Base-by-base conservation (phyloP, 2,888 invertebrate genomes). In the Eledone cirrhosa region DNA sequence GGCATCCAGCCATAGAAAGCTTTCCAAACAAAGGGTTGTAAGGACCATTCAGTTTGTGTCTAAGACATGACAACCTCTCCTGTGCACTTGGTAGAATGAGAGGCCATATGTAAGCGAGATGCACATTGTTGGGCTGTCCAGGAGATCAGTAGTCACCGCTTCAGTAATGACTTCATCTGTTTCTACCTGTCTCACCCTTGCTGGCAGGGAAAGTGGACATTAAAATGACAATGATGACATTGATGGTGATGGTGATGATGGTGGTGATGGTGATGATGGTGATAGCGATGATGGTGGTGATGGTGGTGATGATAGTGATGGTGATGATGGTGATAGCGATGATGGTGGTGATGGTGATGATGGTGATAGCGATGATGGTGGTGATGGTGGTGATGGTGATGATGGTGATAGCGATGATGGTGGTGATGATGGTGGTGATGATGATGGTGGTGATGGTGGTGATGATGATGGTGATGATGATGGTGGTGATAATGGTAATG, bases 141-240 rank as follows among this genome's bases (percentile, higher is more conserved):
- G n/a, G n/a, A n/a, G n/a, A n/a, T n/a, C n/a, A n/a, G n/a, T n/a
- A n/a, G n/a, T n/a, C n/a, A n/a, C n/a, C n/a, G n/a, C n/a, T n/a
- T n/a, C n/a, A n/a, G n/a, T n/a, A n/a, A n/a, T n/a, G n/a, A n/a
- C n/a, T n/a, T n/a, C n/a, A n/a, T n/a, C n/a, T n/a, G n/a, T n/a
- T n/a, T n/a, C n/a, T n/a, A n/a, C n/a, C n/a, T n/a, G n/a, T n/a
- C n/a, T n/a, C n/a, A n/a, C n/a, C n/a, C n/a, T n/a, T n/a, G n/a
- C n/a, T n/a, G n/a, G n/a, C n/a, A n/a, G n/a, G n/a, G n/a, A n/a
- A n/a, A n/a, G n/a, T n/a, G n/a, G n/a, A n/a, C n/a, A n/a, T n/a
- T n/a, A n/a, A n/a, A n/a, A n/a, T n/a, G n/a, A n/a, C n/a, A n/a
- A 87, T 79, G 87, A 87, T 79, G 87, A 87, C 80, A 86, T 86